Conservation (phyloP, 2,113 vertebrate genomes). For the Nestor notabilis region DNA sequence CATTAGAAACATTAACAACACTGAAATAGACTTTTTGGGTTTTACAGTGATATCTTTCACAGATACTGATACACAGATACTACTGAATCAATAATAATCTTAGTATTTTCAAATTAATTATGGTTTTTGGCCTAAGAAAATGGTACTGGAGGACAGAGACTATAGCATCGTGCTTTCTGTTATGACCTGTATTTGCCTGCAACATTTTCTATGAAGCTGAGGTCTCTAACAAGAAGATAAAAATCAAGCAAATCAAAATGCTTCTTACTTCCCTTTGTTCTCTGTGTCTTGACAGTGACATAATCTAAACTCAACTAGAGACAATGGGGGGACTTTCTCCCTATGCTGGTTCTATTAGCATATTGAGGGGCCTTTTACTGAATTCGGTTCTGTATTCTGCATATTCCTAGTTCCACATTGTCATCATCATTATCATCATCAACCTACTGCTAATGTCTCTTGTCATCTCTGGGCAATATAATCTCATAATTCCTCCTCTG, state of each 20-base stretch:
- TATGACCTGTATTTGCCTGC: neutral
- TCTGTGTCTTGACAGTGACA: neutral
- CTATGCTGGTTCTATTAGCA: neutral
- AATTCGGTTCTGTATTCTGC: neutral
- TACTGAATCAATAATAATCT: neutral
- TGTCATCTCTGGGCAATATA: neutral
- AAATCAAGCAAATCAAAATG: neutral
- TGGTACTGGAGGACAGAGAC: neutral
- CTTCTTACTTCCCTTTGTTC: neutral
- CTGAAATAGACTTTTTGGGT: neutral
- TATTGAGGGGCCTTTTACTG: neutral
- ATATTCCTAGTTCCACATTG: neutral
- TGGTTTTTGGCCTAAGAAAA: neutral
- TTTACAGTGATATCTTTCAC: neutral
- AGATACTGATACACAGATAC: neutral
- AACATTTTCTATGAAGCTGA: neutral
- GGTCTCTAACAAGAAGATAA: neutral
- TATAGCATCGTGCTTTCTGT: neutral
- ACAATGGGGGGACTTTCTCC: neutral
- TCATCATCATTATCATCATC: accelerated
- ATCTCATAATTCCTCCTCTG: neutral
- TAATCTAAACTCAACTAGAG: neutral
- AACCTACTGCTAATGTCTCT: neutral
- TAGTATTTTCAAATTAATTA: neutral
- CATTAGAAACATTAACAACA: neutral